phyloP scores from a whole-genome alignment of 92 coral and sea anemone species.

The Isaurus tuberculatus region DNA sequence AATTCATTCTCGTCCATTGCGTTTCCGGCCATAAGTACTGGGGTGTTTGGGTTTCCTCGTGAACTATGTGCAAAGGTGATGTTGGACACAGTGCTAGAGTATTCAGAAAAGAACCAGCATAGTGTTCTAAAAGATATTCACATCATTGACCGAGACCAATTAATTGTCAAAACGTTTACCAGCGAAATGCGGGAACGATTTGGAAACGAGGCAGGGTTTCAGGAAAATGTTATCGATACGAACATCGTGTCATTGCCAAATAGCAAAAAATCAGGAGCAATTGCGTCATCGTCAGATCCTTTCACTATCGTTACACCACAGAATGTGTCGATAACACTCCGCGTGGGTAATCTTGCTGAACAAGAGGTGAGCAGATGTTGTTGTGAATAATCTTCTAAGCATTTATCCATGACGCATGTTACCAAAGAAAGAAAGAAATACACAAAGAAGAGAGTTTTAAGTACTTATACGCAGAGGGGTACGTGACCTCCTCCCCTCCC shows the following conservation, averaged over 20 bases:
- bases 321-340: constrained; percentile 45
- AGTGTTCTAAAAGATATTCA: constrained; percentile 71
- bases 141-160: constrained; percentile 60
- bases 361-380: constrained; percentile 52
- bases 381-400: neutral
- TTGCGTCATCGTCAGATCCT: neutral
- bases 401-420: neutral
- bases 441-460: no score
- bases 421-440: neutral
- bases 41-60: constrained; percentile 54
- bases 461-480: no score
- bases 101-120: constrained; percentile 36
- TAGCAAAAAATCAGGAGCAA: neutral
- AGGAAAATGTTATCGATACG: constrained; percentile 27
- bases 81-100: constrained; percentile 48
- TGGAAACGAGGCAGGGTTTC: constrained; percentile 43
- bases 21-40: constrained; percentile 64
- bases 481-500: no score
- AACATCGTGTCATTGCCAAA: neutral
- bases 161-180: constrained; percentile 50
- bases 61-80: constrained; percentile 50
- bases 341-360: constrained; percentile 46
- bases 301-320: constrained; percentile 50
- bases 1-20: constrained; percentile 48
- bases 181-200: constrained; percentile 60